Percentiles rank a stretch among this genome's conserved stretches.
These are phyloP conservation scores for Hirtodrosophila confusa DNA, from an alignment of 2,888 invertebrate species.

Conservation along the genomic window DNA sequence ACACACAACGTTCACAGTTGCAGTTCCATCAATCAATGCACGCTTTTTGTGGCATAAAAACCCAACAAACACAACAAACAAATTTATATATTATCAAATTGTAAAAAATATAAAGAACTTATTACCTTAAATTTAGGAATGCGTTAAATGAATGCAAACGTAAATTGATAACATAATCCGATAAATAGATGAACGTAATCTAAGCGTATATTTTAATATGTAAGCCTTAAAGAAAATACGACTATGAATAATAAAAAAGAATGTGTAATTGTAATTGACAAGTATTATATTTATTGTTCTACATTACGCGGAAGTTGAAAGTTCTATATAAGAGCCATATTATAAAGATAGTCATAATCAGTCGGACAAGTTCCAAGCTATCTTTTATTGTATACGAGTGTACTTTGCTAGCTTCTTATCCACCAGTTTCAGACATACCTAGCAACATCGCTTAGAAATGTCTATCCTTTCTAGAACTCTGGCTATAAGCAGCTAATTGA, in stretches of 20 bases:
- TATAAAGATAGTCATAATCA: no score
- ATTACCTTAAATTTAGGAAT: slow-evolving; percentile 59
- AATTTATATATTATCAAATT: slow-evolving; percentile 53
- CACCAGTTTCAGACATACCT: no score
- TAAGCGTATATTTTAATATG: slow-evolving; percentile 79
- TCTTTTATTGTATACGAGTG: no score
- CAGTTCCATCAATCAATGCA: slow-evolving; percentile 60
- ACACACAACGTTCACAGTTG: slow-evolving; percentile 31
- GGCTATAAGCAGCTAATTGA: background rate
- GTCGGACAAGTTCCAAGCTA: no score
- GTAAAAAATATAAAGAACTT: slow-evolving; percentile 48
- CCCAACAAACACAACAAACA: slow-evolving; percentile 39
- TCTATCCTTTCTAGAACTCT: background rate
- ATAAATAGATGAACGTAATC: slow-evolving; percentile 71
- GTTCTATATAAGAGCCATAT: no score
- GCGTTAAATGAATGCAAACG: slow-evolving; percentile 28
- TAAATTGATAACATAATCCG: slow-evolving; percentile 64
- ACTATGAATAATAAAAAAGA: slow-evolving; percentile 73
- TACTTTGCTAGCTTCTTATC: no score
- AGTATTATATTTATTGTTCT: background rate
- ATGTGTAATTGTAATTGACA: slow-evolving; percentile 58
- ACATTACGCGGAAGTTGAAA: no score
- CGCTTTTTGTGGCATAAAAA: slow-evolving; percentile 50
- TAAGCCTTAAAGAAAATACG: slow-evolving; percentile 80
- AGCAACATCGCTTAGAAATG: no score